These are phyloP conservation scores for Cichlasoma orientale DNA, from an alignment of 2,797 vertebrate genomes.

Conservation along the genomic window DNA sequence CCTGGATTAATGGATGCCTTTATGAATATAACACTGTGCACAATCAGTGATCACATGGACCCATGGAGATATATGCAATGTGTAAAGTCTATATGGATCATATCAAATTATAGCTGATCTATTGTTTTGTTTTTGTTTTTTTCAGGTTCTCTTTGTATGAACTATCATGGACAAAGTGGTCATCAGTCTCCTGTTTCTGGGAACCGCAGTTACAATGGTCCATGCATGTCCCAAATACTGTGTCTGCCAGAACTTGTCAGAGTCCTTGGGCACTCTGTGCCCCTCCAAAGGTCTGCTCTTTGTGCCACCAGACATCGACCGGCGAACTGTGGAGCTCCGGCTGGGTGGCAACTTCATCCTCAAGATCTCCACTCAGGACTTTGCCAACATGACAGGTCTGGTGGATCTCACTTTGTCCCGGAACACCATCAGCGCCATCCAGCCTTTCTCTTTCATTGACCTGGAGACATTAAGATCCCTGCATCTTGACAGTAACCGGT, in stretches of 20 bases:
- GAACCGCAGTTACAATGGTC: conserved; percentile 88
- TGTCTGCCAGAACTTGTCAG: conserved; percentile 97
- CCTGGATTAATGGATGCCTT: not conserved
- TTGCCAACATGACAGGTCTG: conserved; percentile 97
- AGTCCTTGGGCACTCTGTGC: conserved; percentile 96
- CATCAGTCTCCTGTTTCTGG: conserved; percentile 93
- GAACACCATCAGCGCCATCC: conserved; percentile 95
- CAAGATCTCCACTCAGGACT: conserved; percentile 92
- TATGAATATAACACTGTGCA: not conserved
- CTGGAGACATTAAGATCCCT: conserved; percentile 95
- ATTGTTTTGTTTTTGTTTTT: conserved; percentile 29
- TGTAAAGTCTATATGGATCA: not conserved
- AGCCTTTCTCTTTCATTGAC: conserved; percentile 95
- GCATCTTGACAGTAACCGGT: conserved; percentile 93
- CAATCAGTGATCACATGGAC: not conserved
- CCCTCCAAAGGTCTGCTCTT: conserved; percentile 97
- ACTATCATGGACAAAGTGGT: conserved; percentile 98
- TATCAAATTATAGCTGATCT: not conserved
- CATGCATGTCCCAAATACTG: conserved; percentile 98
- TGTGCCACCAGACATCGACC: conserved; percentile 93
- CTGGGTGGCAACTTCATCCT: conserved; percentile 98
- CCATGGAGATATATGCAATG: not conserved
- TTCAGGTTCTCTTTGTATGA: conserved; percentile 83
- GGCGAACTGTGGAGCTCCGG: conserved; percentile 95
- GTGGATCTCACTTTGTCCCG: conserved; percentile 97